Percentiles rank a stretch among this genome's conserved stretches.
These are phyloP conservation scores for Tapirus terrestris DNA, from an alignment of 2,113 vertebrate species.

Conservation along the genomic window DNA sequence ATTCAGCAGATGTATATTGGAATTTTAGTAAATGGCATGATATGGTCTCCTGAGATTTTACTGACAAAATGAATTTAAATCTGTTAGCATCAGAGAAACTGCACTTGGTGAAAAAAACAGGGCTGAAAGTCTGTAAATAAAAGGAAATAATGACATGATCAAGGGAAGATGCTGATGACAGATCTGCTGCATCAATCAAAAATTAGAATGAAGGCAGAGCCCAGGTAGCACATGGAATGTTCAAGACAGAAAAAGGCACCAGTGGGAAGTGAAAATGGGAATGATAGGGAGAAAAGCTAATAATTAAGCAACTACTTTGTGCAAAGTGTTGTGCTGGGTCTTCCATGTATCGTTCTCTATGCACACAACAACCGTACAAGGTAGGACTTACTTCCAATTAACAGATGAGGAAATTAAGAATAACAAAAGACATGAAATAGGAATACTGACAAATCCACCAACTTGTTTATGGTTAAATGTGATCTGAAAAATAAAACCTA, in stretches of 20 bases:
- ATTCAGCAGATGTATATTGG: slow-evolving; percentile 68
- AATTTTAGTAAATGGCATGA: slow-evolving; percentile 73
- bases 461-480: slow-evolving; percentile 16
- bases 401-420: slow-evolving; percentile 9
- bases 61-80: slow-evolving; percentile 74
- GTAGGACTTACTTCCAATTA: slow-evolving; percentile 9
- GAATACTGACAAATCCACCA: not conserved
- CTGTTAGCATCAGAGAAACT: slow-evolving; percentile 60
- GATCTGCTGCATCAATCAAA: not conserved
- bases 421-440: not conserved
- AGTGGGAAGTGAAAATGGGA: not conserved
- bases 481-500: slow-evolving; percentile 13
- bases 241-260: not conserved
- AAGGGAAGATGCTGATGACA: slow-evolving; percentile 32
- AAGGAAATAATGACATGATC: slow-evolving; percentile 54
- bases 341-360: not conserved
- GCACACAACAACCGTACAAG: not conserved
- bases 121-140: slow-evolving; percentile 54
- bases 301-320: not conserved
- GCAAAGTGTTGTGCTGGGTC: not conserved
- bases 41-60: slow-evolving; percentile 65
- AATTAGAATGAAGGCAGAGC: not conserved
- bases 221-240: not conserved
- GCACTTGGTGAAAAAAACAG: slow-evolving; percentile 49
- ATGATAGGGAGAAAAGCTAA: not conserved